Evolutionary conservation across 1,140 invertebrate genomes (phyloP).

Genomic region (Pogonognathellus flavescens): DNA sequence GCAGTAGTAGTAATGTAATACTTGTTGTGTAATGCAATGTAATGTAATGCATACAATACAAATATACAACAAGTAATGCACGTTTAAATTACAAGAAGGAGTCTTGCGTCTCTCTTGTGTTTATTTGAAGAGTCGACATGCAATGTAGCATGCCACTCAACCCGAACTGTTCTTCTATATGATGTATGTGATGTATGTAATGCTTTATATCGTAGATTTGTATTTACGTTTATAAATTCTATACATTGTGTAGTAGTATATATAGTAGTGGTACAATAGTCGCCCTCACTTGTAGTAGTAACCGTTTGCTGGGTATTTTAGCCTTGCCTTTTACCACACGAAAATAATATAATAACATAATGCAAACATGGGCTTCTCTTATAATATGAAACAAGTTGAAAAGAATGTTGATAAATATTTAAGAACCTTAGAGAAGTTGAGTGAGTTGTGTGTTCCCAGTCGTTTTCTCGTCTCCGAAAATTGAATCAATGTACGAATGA

Average conservation of each 20-base stretch:
- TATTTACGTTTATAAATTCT: no score
- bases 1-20: background rate
- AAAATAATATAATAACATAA: slow-evolving; percentile 57
- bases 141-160: slow-evolving; percentile 61
- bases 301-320: background rate
- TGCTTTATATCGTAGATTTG: background rate
- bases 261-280: background rate
- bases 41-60: slow-evolving; percentile 34
- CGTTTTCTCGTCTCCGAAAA: background rate
- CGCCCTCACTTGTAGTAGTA: background rate
- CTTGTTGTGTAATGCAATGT: background rate
- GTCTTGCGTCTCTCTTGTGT: slow-evolving; percentile 17
- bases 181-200: background rate
- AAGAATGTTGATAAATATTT: slow-evolving; percentile 60
- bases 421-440: slow-evolving; percentile 25
- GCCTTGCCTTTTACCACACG: background rate
- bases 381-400: slow-evolving; percentile 51
- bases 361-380: slow-evolving; percentile 55
- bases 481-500: slow-evolving; percentile 20
- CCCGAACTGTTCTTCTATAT: background rate
- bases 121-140: slow-evolving; percentile 57
- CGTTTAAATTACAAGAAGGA: slow-evolving; percentile 35
- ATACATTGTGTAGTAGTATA: no score
- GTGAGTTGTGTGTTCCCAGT: background rate
- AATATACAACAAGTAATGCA: slow-evolving; percentile 40